phyloP scores from a whole-genome alignment of 2,797 vertebrate genomes.

The Alectoris magna region DNA sequence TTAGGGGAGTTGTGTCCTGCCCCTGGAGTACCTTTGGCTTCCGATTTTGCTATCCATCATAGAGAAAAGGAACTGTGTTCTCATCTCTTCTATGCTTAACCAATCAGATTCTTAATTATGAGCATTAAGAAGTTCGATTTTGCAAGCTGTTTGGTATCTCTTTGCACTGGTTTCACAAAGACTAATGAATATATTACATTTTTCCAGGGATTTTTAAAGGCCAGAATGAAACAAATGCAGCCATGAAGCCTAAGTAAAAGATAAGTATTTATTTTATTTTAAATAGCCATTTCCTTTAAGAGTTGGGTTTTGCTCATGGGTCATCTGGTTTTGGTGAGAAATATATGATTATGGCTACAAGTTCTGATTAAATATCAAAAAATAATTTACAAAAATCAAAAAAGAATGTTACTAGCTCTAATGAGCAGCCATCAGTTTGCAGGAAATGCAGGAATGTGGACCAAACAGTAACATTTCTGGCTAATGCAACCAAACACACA shows the following conservation, averaged over 20 bases:
- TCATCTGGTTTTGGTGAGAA: neutral
- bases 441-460: neutral
- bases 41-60: neutral
- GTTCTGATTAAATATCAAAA: neutral
- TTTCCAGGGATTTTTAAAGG: neutral
- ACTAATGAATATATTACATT: neutral
- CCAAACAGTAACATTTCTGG: neutral
- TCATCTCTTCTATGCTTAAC: neutral
- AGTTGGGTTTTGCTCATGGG: neutral
- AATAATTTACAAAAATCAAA: neutral
- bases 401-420: neutral
- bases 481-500: neutral
- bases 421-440: neutral
- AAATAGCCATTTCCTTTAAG: neutral
- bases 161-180: neutral
- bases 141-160: neutral
- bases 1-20: slow-evolving; percentile 7
- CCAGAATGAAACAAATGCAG: neutral
- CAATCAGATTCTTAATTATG: neutral
- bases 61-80: neutral
- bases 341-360: neutral
- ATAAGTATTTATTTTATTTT: neutral
- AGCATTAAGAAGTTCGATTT: neutral
- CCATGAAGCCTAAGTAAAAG: neutral
- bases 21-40: neutral